Evolutionary conservation across 2,888 invertebrate genomes (phyloP), one percentile per base, ranked within the genome.

Genomic region (Ormyrus nitidulus): DNA sequence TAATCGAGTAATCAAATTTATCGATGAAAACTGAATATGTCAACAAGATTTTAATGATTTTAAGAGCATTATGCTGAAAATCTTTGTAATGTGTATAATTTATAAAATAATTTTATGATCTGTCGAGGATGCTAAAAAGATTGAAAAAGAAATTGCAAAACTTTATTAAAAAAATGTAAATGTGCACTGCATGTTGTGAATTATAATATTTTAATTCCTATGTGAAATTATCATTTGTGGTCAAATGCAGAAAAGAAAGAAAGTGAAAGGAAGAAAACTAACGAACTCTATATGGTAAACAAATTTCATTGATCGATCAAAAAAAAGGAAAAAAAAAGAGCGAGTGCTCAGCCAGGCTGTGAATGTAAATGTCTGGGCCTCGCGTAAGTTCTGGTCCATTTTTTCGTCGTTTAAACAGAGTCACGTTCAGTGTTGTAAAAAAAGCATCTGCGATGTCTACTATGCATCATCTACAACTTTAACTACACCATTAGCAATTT

Each of bases 331-430:
- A 34, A 34, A 34, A 34, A 65, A 46, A 62, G 83, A 79, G 84
- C 86, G 88, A 86, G 85, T 85, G 88, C 88, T 88, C 90, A 86
- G 90, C 87, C 89, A 89, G 90, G 90, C 90, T 90, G 90, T 90
- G 90, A 90, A 90, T 87, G 90, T 89, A 90, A 82, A 89, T 87
- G 89, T 89, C 89, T 87, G 90, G 84, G 89, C 86, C 85, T 88
- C 88, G 87, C 83, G 82, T 79, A 72, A 83, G 77, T 83, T 81
- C 68, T 64, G 76, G 51, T 82, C 69, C 77, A 58, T 74, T 73
- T 79, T 70, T 70, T 77, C 56, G 79, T 77, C 13, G 46, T 62
- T 69, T 54, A 53, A 76, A 51, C 76, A 78, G 48, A 59, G 51
- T 79, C 66, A 75, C 34, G 51, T 72, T 71, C 64, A 77, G 44